Evolutionary conservation across 23 tunicate genomes (phyloP), one percentile per base, ranked within the genome.

Genomic region (Trididemnum nubilum): DNA sequence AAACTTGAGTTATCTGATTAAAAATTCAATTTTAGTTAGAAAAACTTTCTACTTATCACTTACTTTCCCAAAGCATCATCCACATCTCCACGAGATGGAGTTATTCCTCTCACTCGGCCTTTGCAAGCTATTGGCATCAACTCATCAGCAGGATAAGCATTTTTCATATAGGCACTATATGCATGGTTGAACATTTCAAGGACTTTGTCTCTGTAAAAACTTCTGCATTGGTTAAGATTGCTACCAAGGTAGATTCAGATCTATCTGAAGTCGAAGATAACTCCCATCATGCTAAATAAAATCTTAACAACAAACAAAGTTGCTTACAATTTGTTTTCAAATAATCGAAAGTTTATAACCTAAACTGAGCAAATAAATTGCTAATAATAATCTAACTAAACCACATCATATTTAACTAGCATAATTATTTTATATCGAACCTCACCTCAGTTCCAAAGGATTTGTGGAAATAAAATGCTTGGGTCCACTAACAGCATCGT

Each of bases 101-200:
- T 94, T 0, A 85, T 69, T 4, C 98, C 98, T 34, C 98, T 51
- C 22, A 84, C 57, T 76, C 98, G 71, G 19, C 98, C 98, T 66
- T 85, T 85, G 76, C 98, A 94, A 24, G 95, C 95, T 22, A 94
- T 89, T 33, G 98, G 98, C 98, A 94, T 94, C 12, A 94, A 78
- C 51, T 94, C 98, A 82, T 94, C 98, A 40, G 98, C 98, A 33
- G 98, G 98, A 61, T 85, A 94, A 34, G 98, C 98, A 77, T 94
- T 76, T 7, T 63, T 51, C 95, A 94, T 94, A 85, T 94, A 94
- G 12, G 90, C 80, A 9, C 28, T 51, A 73, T 94, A 94, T 0
- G 98, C 98, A 81, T 94, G 98, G 21, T 81, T 70, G 44, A 93
- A 93, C 98, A 93, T 93, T 79, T 93, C 98, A 34, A 87, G 29